These are phyloP conservation scores for Hanleya hanleyi DNA, from an alignment of 2,888 invertebrate genomes.

Conservation along the genomic window DNA sequence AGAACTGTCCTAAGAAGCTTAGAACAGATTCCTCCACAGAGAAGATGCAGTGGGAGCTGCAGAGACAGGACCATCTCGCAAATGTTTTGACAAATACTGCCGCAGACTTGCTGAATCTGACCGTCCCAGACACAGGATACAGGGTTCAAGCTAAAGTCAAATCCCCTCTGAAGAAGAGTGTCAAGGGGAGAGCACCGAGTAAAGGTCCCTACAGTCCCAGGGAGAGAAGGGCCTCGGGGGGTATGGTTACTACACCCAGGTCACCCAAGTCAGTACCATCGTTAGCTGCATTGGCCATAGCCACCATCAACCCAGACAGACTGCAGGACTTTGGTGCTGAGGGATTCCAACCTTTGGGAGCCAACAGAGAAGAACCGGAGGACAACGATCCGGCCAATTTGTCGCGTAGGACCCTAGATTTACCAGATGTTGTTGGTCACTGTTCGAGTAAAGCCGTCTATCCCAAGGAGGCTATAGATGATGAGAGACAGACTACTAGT, in stretches of 20 bases:
- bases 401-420: neutral
- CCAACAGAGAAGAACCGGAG: neutral
- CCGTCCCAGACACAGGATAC: neutral
- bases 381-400: neutral
- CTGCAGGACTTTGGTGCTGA: neutral
- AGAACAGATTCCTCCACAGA: neutral
- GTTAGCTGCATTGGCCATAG: neutral
- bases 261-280: neutral
- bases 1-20: constrained; percentile 10
- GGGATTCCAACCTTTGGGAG: no score
- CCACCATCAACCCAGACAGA: neutral
- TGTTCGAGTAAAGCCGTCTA: no score
- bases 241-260: neutral
- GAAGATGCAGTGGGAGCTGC: neutral
- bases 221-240: neutral
- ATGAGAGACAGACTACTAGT: no score
- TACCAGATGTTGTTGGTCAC: neutral
- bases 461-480: no score
- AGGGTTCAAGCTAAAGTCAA: constrained; percentile 26
- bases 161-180: constrained; percentile 18
- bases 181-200: neutral
- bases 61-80: neutral
- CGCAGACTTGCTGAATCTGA: neutral
- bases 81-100: neutral
- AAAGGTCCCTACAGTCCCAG: neutral